Conservation (phyloP, 2,888 invertebrate genomes). For the Apotomis capreana region DNA sequence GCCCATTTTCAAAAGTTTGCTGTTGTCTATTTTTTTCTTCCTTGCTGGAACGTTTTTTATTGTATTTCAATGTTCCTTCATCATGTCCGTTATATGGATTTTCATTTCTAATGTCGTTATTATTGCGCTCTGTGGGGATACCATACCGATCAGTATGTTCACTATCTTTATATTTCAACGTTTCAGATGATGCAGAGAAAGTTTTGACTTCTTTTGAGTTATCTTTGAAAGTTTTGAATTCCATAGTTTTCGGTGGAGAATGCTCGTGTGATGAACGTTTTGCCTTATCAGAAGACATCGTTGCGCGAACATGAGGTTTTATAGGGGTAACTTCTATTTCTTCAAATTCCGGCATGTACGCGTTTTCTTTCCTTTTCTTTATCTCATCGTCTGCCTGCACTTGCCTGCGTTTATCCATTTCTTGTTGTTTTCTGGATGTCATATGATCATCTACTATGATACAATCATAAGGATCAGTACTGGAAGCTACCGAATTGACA, state of each 20-base stretch:
- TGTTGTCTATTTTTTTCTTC: constrained; percentile 72
- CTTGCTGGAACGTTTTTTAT: constrained; percentile 71
- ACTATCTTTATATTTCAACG: constrained; percentile 77
- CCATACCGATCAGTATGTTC: constrained; percentile 76
- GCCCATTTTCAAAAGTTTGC: constrained; percentile 66
- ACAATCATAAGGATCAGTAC: constrained; percentile 90
- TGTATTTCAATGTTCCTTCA: constrained; percentile 76
- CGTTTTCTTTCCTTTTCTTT: constrained; percentile 74
- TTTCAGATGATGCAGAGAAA: constrained; percentile 80
- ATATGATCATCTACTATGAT: constrained; percentile 92
- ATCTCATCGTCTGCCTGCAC: constrained; percentile 70
- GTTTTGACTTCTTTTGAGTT: constrained; percentile 78
- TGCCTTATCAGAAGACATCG: constrained; percentile 71
- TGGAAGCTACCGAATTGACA: constrained; percentile 85
- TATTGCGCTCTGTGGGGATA: constrained; percentile 72
- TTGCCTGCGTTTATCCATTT: constrained; percentile 75
- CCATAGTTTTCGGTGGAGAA: constrained; percentile 75
- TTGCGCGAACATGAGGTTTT: constrained; percentile 76
- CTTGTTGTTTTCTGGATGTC: constrained; percentile 81
- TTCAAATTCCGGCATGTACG: constrained; percentile 79
- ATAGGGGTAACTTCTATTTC: constrained; percentile 80
- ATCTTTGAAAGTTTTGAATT: constrained; percentile 81
- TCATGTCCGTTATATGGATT: constrained; percentile 73
- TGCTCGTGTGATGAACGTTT: constrained; percentile 73
- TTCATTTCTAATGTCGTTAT: constrained; percentile 68